Base-by-base conservation (phyloP, 1,140 invertebrate genomes). In the Ridgeia piscesae region DNA sequence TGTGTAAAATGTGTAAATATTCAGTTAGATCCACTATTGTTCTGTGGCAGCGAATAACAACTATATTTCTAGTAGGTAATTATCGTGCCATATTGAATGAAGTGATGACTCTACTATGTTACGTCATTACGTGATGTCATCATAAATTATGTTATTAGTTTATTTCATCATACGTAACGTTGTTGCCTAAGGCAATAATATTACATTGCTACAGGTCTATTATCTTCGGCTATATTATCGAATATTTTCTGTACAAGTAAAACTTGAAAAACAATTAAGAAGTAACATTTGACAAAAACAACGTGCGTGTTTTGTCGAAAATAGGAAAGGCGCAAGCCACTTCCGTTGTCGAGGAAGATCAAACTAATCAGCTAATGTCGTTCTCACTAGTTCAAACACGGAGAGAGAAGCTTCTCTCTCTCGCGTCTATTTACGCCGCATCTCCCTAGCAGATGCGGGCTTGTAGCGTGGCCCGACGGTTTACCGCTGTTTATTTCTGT, bases 401-500 rank as follows among this genome's bases (percentile, higher is more conserved):
- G 8, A 31, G 42, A 11, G 8, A 31, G 42, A 11, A 42, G 58
- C 27, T 9, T 77, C 58, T 77, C 58, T 9, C 2, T 77, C 58
- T 9, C 2, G 17, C 58, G 17, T 77, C 58, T 77, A 77, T 77
- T 77, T 77, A 77, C 58, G 58, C 11, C 4, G 58, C 58, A 31
- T 77, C 58, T 77, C 58, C 11, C 58, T 9, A 17, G 27, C 58
- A 77, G 58, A 77, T 77, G 58, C 17, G 17, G 27, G 58, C 58
- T 77, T 77, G 58, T 77, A 4, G 58, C 2, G 58, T 2, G 58
- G 27, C 42, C 17, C 17, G 58, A 77, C 58, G 58, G 17, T 77
- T 77, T 77, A 77, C 58, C 58, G 58, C 58, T 77, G 58, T 77
- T 77, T 77, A 77, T 77, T 77, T 77, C 58, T 77, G 58, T 77